Evolutionary conservation across 2,797 vertebrate species (phyloP), one percentile per base, ranked within the genome.

Genomic region (Hydrolagus colliei): DNA sequence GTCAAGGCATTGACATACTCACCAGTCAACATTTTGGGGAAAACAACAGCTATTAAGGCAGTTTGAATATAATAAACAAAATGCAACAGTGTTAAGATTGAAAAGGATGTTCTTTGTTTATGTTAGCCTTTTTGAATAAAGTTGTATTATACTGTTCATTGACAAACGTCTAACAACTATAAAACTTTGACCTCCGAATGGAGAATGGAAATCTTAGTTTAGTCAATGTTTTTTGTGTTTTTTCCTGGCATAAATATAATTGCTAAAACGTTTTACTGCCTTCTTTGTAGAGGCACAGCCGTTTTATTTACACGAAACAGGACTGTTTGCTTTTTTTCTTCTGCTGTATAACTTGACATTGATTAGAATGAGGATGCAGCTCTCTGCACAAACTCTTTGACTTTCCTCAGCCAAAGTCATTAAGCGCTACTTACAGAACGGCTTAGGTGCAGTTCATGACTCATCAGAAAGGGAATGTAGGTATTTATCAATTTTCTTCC

Each of bases 401-500:
- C 79, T 71, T 84, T 84, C 65, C 65, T n/a, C 65, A 71, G 71
- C 63, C 65, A 84, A 71, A 71, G 65, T 84, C 65, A 84, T 84
- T 84, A 84, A 52, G 32, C n/a, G 27, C 32, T 84, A 67, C 79
- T 84, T 71, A 41, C 79, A 71, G 79, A 84, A 71, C 71, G 32
- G 79, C 65, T 84, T 71, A 71, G 79, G 32, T 52, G 79, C 79
- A 84, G 32, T 63, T 84, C 65, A 71, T 41, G 79, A 84, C 65
- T 71, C 32, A 71, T 67, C 79, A 71, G 65, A 68, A 68, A 52
- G 67, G 79, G 41, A 84, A 84, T 63, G 41, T 63, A 82, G 63
- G 79, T 84, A 84, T 67, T 84, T 84, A 84, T 71, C 79, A 84
- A 84, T 84, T 84, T 71, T 9, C 32, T 84, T 71, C 65, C 65